These are phyloP conservation scores for Venustaconcha ellipsiformis DNA, from an alignment of 1,140 invertebrate genomes.

Conservation along the genomic window DNA sequence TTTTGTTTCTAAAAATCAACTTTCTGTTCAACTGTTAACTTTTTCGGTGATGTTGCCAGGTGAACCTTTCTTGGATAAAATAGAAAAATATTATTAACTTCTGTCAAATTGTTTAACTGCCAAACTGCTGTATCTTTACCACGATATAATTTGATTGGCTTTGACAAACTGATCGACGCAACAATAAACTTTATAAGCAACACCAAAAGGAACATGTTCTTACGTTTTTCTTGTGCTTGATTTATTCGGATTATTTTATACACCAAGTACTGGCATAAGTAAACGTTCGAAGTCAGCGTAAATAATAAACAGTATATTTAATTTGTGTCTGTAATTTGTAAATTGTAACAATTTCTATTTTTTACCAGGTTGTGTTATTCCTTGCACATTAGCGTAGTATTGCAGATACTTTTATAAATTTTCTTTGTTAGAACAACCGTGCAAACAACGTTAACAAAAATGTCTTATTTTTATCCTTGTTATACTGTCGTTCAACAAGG, in stretches of 20 bases:
- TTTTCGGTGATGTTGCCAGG: conserved; percentile 8
- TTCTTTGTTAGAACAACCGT: conserved; percentile 21
- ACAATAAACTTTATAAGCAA: conserved; percentile 8
- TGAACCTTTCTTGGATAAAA: conserved; percentile 11
- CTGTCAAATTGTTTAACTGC: conserved; percentile 7
- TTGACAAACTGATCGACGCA: not conserved
- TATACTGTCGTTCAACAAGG: conserved; percentile 16
- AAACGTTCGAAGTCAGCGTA: conserved; percentile 12
- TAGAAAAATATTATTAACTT: conserved; percentile 12
- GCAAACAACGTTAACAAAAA: conserved; percentile 33
- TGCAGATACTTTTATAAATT: conserved; percentile 5
- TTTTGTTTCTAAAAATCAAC: not conserved
- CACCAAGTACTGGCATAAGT: not conserved
- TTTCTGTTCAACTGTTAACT: not conserved
- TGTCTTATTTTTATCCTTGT: conserved; percentile 9
- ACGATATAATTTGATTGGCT: conserved; percentile 8
- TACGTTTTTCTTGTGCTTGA: not conserved
- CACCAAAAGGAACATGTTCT: conserved; percentile 12
- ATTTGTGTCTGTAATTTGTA: conserved; percentile 1
- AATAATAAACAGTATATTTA: conserved; percentile 8
- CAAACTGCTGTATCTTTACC: conserved; percentile 7
- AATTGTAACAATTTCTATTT: not conserved
- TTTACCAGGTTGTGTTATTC: not conserved
- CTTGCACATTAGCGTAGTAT: conserved; percentile 7
- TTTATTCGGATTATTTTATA: not conserved